Conservation (phyloP, 2,113 vertebrate species). For the Gnathonemus echidnorhynchus region DNA sequence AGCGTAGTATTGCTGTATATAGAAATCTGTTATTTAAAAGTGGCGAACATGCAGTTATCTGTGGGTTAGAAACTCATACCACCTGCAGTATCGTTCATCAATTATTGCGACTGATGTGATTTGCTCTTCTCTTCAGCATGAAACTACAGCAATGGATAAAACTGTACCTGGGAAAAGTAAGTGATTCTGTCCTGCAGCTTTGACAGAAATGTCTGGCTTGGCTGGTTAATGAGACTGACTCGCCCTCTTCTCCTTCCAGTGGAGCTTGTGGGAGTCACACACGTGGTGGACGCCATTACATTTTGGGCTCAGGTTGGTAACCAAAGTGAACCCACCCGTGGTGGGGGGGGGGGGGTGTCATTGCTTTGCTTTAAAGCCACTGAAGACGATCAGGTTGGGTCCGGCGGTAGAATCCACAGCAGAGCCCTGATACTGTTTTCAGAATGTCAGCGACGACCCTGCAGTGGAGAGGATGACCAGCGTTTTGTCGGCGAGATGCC, state of each 20-base stretch:
- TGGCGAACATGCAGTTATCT: background rate
- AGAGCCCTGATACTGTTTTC: background rate
- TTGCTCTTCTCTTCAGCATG: background rate
- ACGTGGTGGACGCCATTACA: conserved; percentile 66
- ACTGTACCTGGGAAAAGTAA: conserved; percentile 24
- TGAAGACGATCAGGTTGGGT: background rate
- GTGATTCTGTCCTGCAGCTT: background rate
- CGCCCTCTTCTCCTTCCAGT: conserved; percentile 25
- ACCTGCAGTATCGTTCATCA: too few relatives aligned
- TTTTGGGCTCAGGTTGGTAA: conserved; percentile 75
- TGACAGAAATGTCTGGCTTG: background rate
- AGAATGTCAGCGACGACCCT: conserved; percentile 36
- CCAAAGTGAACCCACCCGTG: background rate
- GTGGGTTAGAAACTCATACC: background rate
- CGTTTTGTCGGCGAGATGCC: conserved; percentile 28
- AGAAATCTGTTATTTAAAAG: background rate
- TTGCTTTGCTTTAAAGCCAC: background rate
- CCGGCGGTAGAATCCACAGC: background rate
- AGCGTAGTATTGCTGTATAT: background rate
- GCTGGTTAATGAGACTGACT: background rate
- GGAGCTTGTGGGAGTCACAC: conserved; percentile 60
- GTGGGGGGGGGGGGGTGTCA: too few relatives aligned
- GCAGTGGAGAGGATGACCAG: conserved; percentile 27
- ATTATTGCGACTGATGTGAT: background rate
- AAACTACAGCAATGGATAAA: background rate